Evolutionary conservation across 2,797 vertebrate species (phyloP), one percentile per base, ranked within the genome.

Genomic region (Meriones psammophilus): DNA sequence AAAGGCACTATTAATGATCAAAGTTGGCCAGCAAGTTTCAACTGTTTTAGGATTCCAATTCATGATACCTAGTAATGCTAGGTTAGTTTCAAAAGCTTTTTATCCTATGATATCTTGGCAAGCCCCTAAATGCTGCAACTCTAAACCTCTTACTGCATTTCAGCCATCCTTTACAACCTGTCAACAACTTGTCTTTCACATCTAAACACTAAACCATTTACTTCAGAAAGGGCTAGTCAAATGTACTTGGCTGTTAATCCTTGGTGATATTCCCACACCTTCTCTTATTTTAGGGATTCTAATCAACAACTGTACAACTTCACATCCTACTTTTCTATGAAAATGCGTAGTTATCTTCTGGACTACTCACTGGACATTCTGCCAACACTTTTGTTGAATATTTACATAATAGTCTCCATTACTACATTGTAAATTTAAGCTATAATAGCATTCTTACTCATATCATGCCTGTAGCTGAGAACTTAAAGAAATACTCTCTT

Each of bases 31-130:
- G 30, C 58, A 62, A 36, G 1, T 66, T 73, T 76, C 56, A 69
- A 88, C 69, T 85, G 74, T 42, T 58, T 46, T 46, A 88, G 39
- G 56, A 42, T 78, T 79, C 88, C 26, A 83, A 87, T 39, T 66
- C 78, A 50, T 0, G 17, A 73, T 60, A 60, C 83, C 85, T 14
- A 64, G 60, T 46, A 77, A 62, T 9, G 68, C 30, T 58, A 84
- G 92, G 79, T 33, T 71, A 60, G 60, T 92, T 92, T 91, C 94
- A 73, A 89, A 90, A 64, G 36, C 58, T 89, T 66, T 92, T 62
- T 80, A 73, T 79, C 93, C 94, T 18, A 81, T 90, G 69, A 68
- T 28, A 62, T 71, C 69, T 60, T 36, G 76, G 66, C 86, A 91
- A 60, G 76, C 56, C 84, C 73, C 33, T 15, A 30, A 56, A 85